Conservation (phyloP, 53 echinoderm and acorn worm species). For the Actinopyga echinites region DNA sequence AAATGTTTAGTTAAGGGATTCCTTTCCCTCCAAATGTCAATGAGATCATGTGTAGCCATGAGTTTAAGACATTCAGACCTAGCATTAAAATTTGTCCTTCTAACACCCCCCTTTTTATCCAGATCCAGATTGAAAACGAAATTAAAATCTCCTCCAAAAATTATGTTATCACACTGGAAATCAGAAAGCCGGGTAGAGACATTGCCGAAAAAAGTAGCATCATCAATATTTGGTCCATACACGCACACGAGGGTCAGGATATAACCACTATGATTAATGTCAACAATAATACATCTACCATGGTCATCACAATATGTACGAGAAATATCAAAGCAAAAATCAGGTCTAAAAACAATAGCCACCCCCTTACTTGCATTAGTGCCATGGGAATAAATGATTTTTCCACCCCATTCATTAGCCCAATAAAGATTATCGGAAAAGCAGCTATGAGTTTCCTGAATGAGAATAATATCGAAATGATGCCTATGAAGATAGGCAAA, state of each 20-base stretch:
- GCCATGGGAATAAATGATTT: constrained; percentile 12
- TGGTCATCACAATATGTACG: constrained; percentile 19
- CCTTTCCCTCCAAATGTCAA: constrained; percentile 52
- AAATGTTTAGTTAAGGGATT: constrained; percentile 25
- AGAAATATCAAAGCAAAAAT: not conserved
- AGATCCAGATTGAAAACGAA: constrained; percentile 18
- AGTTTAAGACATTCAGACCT: not conserved
- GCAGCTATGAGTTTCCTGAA: not conserved
- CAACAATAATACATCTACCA: constrained; percentile 36
- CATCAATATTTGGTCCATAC: constrained; percentile 41
- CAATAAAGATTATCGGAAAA: not conserved
- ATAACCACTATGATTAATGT: constrained; percentile 5
- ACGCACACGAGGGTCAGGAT: constrained; percentile 28
- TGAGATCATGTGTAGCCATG: constrained; percentile 31
- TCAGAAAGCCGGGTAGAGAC: not conserved
- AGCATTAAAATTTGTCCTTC: constrained; percentile 34
- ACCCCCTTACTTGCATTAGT: constrained; percentile 25
- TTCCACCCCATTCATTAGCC: not conserved
- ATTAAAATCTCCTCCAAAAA: constrained; percentile 34
- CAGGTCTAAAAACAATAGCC: constrained; percentile 38
- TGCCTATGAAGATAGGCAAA: not conserved
- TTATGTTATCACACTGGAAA: constrained; percentile 36
- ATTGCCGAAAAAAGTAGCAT: constrained; percentile 7
- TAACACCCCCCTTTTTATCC: constrained; percentile 34
- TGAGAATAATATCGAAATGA: not conserved